Evolutionary conservation across 1,140 invertebrate species (phyloP), one percentile per base, ranked within the genome.

Genomic region (Hydropsyche tenuis): DNA sequence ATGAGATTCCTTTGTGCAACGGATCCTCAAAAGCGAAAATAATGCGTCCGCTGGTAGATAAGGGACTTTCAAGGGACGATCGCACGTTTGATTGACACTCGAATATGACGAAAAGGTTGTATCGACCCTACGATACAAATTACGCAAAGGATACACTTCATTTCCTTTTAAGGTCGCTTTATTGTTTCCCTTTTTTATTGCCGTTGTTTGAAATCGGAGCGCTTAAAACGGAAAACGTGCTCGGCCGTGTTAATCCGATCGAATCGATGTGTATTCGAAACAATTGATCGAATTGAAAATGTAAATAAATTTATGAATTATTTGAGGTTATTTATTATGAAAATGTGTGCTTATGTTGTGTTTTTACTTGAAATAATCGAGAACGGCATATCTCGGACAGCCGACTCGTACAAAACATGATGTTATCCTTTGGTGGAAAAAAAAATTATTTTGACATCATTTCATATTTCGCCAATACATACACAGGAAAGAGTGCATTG

Each of bases 1-100:
- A 74, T 74, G 73, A 74, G 75, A 72, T 73, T 73, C 69, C 69
- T 74, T 74, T 74, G 75, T 74, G 56, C 56, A 20, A 18, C 16
- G 66, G 63, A 69, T 51, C 30, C 66, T 74, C 75, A 77, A 74
- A 73, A 65, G 60, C 53, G 25, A 20, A 53, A 56, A 37, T 48
- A 60, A 60, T 60, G 23, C 56, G n/a, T n/a, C 18, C 23, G 25
- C 3, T 5, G 20, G 16, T 18, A 73, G 75, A 77, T 74, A 74
- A 74, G 75, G 69, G 60, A 74, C 71, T 65, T 73, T 73, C 45
- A 63, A 6, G 56, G 30, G 66, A 9, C 48, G 48, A 53, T 20
- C 6, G 14, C 48, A 20, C 48, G 48, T 20, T 53, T 20, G 48
- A 53, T 53, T 20, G 56, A 60, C 56, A 60, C 23, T 23, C 23